A percentile compares a stretch with the other conserved stretches of the same genome.
These are phyloP conservation scores for Drosophila lacteicornis DNA, from an alignment of 1,140 invertebrate genomes.

Conservation along the genomic window DNA sequence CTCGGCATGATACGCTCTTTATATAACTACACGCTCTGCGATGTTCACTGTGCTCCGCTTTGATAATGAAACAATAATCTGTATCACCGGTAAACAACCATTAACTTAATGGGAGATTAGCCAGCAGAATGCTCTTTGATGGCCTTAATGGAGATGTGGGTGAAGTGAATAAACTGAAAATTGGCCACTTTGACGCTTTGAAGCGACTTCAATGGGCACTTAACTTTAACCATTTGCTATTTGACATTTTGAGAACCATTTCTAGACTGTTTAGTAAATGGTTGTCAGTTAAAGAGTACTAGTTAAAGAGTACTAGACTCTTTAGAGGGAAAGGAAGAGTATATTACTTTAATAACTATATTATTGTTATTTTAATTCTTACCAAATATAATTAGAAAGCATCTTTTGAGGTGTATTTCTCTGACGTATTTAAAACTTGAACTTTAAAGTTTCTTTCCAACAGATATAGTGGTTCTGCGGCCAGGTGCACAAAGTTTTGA, in stretches of 20 bases:
- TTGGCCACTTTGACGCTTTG: constrained; percentile 8
- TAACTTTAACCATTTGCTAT: constrained; percentile 4
- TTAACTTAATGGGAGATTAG: constrained; percentile 44
- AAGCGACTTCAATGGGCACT: constrained; percentile 18
- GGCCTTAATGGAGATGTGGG: constrained; percentile 32
- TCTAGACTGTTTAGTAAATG: neutral
- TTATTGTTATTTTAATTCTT: too few species aligned
- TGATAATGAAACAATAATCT: constrained; percentile 49
- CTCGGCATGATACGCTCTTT: constrained; percentile 9
- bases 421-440: too few species aligned
- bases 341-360: too few species aligned
- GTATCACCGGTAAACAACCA: constrained; percentile 31
- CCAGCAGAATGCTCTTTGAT: constrained; percentile 32
- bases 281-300: neutral
- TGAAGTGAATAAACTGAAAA: constrained; percentile 5
- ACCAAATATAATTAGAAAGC: too few species aligned
- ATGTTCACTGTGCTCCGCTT: neutral
- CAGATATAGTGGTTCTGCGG: neutral
- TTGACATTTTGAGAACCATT: neutral
- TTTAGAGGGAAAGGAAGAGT: neutral
- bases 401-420: neutral
- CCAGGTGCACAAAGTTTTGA: constrained; percentile 8
- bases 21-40: neutral
- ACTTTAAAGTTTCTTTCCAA: neutral
- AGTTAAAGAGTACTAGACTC: neutral